Evolutionary conservation across 2,888 invertebrate species (phyloP), one percentile per base, ranked within the genome.

Genomic region (Cephus sareptanus): DNA sequence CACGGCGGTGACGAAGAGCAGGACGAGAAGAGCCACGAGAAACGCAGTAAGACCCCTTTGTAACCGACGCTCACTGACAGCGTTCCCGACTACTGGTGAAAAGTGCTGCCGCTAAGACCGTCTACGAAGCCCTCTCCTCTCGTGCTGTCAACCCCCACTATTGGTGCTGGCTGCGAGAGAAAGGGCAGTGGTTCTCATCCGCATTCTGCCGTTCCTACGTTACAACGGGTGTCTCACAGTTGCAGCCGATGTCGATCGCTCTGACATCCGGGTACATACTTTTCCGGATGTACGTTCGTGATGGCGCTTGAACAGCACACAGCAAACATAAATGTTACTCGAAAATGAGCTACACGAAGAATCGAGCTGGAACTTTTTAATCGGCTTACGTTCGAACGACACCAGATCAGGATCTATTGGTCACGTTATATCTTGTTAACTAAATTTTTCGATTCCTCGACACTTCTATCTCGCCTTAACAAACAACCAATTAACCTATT

Each of bases 121-220:
- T 85, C 78, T 77, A 82, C 31, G 74, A 80, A 81, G 82, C 84
- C 85, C 84, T 82, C 86, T 79, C 73, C 79, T 71, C 73, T 69
- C 76, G 69, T 31, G 4, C 69, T 69, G 30, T 33, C 76, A 77
- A 76, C 78, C 71, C 75, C 85, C 83, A 84, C 87, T 80, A 81
- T 81, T 81, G 81, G 74, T 78, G 23, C 71, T 77, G 79, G 78
- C 80, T 82, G 85, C 82, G 86, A 90, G 90, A 90, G 90, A 90
- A 90, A 90, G 90, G 90, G 83, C 88, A 89, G 90, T 77, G 90
- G 87, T 85, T 88, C 89, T 90, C 90, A 89, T 79, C 56, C 81
- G 76, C 77, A 69, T 56, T 56, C 56, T 56, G 6, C 56, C 23
- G 15, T 23, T 23, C 23, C 56, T 56, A 56, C 56, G 23, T 9